These are phyloP conservation scores for Drosophila tristis DNA, from an alignment of 1,140 invertebrate genomes.

Conservation along the genomic window DNA sequence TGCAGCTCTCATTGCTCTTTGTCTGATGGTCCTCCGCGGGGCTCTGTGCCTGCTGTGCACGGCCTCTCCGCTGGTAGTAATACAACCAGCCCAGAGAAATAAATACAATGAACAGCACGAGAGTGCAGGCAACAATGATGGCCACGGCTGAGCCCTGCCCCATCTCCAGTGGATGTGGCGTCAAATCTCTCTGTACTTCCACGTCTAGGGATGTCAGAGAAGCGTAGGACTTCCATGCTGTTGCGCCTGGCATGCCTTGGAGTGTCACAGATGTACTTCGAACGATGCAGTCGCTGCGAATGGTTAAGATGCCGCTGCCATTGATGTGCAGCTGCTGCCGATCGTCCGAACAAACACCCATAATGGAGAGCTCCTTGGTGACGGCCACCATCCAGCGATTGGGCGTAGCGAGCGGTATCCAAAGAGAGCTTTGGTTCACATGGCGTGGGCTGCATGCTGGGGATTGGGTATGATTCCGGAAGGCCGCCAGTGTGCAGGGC, in stretches of 20 bases:
- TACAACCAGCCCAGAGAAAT: constrained; percentile 16
- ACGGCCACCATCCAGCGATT: constrained; percentile 33
- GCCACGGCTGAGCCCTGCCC: not conserved
- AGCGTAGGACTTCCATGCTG: not conserved
- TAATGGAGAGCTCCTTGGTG: constrained; percentile 16
- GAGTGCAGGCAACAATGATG: constrained; percentile 6
- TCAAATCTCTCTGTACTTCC: not conserved
- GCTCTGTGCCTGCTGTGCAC: not conserved
- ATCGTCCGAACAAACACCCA: constrained; percentile 20
- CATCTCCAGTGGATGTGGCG: not conserved
- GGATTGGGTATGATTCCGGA: constrained; percentile 2
- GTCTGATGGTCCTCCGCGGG: too few relatives aligned
- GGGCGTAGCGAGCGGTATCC: constrained; percentile 22
- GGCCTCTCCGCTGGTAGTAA: constrained; percentile 2
- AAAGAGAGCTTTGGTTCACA: not conserved
- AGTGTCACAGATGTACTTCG: constrained; percentile 14
- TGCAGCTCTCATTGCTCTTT: not conserved
- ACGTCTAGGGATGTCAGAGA: not conserved
- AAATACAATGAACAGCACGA: not conserved
- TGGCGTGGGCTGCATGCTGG: not conserved
- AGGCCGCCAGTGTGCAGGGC: constrained; percentile 17
- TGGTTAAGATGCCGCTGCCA: constrained; percentile 23
- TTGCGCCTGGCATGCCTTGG: not conserved
- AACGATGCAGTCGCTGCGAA: constrained; percentile 21
- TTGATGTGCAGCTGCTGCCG: constrained; percentile 22